Evolutionary conservation across 2,888 invertebrate genomes (phyloP).

Genomic region (Congeria kusceri): DNA sequence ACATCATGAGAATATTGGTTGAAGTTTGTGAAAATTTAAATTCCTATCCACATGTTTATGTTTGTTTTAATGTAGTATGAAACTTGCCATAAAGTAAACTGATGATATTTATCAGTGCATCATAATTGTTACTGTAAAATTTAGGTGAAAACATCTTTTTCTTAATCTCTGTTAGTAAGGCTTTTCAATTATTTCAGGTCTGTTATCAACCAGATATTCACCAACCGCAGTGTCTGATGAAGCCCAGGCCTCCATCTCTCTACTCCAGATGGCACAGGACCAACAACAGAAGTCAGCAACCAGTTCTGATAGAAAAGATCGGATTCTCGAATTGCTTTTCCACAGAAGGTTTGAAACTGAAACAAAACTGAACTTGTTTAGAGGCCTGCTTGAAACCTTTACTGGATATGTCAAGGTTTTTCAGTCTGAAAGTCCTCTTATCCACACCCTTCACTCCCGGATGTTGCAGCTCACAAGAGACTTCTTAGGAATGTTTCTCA

Average conservation of each 20-base stretch:
- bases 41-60: too few relatives aligned
- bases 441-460: neutral
- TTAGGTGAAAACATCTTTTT: too few relatives aligned
- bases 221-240: neutral
- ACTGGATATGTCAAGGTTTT: constrained; percentile 7
- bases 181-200: neutral
- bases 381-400: constrained; percentile 2
- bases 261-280: neutral
- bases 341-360: constrained; percentile 1
- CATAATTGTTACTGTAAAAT: too few relatives aligned
- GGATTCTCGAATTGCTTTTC: neutral
- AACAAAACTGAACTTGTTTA: constrained; percentile 5
- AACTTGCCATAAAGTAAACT: too few relatives aligned
- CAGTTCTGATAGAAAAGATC: neutral
- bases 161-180: too few relatives aligned
- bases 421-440: neutral
- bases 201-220: neutral
- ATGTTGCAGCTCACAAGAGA: neutral
- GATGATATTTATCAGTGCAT: too few relatives aligned
- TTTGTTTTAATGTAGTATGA: too few relatives aligned
- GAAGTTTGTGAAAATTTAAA: too few relatives aligned
- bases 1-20: too few relatives aligned
- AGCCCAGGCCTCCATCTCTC: neutral
- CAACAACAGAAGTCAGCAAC: neutral
- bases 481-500: neutral